Conservation (phyloP, 1,140 invertebrate species). For the Drosophila littoralis region DNA sequence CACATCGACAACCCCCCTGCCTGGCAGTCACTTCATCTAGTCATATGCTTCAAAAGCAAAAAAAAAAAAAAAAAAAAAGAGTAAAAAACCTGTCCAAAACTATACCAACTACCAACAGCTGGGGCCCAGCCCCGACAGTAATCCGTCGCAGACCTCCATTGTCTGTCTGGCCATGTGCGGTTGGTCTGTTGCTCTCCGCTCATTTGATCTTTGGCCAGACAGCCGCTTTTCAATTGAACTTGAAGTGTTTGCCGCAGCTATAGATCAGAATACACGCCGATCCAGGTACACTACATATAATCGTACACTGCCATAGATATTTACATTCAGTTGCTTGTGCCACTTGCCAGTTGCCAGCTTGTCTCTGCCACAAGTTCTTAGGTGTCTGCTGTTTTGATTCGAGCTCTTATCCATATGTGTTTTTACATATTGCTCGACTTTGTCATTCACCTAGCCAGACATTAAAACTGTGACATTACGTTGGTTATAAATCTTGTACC, state of each 20-base stretch:
- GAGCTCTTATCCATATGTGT: constrained; percentile 17
- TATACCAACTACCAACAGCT: constrained; percentile 54
- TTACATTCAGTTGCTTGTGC: constrained; percentile 11
- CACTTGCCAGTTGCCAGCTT: constrained; percentile 20
- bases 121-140: constrained; percentile 38
- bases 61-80: constrained; percentile 15
- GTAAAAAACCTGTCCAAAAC: constrained; percentile 62
- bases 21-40: constrained; percentile 49
- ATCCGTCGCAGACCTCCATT: constrained; percentile 46
- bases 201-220: constrained; percentile 55
- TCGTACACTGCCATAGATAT: constrained; percentile 12
- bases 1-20: constrained; percentile 34
- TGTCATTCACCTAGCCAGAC: not conserved
- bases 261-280: constrained; percentile 1
- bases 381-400: constrained; percentile 7
- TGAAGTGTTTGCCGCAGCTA: constrained; percentile 61
- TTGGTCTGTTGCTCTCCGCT: constrained; percentile 55
- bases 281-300: constrained; percentile 19
- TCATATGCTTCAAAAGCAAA: constrained; percentile 36
- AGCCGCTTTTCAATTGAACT: constrained; percentile 79
- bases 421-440: constrained; percentile 16
- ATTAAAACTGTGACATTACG: not conserved
- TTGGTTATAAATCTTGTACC: not conserved
- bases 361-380: constrained; percentile 36
- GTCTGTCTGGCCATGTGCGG: constrained; percentile 68